Evolutionary conservation across 1,140 invertebrate species (phyloP), one percentile per base, ranked within the genome.

Genomic region (Drosophila albomicans): DNA sequence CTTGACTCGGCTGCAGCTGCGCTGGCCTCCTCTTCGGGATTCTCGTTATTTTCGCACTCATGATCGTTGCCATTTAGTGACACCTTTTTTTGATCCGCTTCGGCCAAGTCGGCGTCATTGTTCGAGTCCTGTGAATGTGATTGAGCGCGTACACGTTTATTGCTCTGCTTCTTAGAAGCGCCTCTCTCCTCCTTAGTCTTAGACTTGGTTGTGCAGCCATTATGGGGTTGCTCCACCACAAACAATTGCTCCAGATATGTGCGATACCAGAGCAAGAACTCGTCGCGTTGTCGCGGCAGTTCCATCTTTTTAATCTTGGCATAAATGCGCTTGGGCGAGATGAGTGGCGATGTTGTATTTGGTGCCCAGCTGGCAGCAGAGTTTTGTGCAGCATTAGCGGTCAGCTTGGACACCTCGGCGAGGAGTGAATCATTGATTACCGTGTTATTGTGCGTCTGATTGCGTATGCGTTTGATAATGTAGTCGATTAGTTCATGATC

Each of bases 81-180:
- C 3, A 81, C 85, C 43, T 89, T 92, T 72, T 94, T 92, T 71
- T 94, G 94, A 88, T 94, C 94, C 35, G 94, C 94, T 77, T 94
- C 94, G 3, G 94, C 94, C 10, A 94, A 78, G 59, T 94, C 94
- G 63, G 93, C 93, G 67, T 94, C 91, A 52, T 92, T 91, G 20
- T 84, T 85, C 0, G 85, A 88, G 49, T 88, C 86, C 61, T 85
- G 84, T 11, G 88, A 78, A 13, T 79, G 77, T 1, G 79, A 87
- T 32, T 82, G 84, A 1, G 77, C 68, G 4, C 87, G 81, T 5
- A 82, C 67, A 5, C 78, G 82, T 20, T 82, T 79, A 4, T 81
- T 86, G 0, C n/a, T 35, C 49, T 77, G 79, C 49, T 88, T 82
- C 45, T 74, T 74, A 10, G 25, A 32, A 15, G 45, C 6, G 35